phyloP scores from a whole-genome alignment of 2,113 vertebrate genomes.

The Pteronura brasiliensis region DNA sequence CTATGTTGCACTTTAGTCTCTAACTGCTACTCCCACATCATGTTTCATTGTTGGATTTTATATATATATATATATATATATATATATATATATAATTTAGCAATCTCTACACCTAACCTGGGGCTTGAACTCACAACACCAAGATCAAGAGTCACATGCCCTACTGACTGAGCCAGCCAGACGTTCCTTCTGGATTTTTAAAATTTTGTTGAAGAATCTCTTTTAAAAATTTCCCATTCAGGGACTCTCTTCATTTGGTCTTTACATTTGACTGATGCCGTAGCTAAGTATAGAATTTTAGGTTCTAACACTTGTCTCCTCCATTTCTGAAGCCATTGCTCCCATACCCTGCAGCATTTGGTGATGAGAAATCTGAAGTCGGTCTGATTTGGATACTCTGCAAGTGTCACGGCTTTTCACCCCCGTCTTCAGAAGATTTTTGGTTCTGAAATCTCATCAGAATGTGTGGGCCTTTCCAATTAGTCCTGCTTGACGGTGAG shows the following conservation, averaged over 20 bases:
- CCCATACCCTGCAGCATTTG: neutral
- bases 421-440: neutral
- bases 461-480: neutral
- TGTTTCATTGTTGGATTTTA: neutral
- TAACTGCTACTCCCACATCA: neutral
- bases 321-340: neutral
- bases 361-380: neutral
- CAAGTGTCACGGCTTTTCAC: neutral
- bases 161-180: neutral
- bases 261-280: neutral
- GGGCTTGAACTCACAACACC: neutral
- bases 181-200: neutral
- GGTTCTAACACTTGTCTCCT: neutral
- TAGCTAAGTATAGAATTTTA: neutral
- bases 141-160: neutral
- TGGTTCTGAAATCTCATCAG: neutral
- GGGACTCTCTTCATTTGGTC: neutral
- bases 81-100: too few species aligned
- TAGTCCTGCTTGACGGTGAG: neutral
- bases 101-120: neutral
- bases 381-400: neutral
- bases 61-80: too few species aligned
- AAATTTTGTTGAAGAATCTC: neutral
- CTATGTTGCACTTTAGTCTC: neutral
- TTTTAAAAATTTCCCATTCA: neutral